Conservation (phyloP, 1,140 invertebrate species). For the Drosophila sp. region DNA sequence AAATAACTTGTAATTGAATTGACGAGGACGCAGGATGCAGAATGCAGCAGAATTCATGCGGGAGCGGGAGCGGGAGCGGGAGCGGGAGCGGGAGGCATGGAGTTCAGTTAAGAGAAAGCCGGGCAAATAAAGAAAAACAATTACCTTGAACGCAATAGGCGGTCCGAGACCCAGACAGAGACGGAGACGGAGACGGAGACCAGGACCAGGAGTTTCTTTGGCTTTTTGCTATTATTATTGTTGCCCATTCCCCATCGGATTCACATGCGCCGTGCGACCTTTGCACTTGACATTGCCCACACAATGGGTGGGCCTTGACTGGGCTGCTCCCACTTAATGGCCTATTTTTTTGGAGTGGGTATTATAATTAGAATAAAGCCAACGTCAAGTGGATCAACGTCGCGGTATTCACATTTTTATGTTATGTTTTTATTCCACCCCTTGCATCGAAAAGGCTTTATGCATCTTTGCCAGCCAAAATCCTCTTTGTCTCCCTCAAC, state of each 20-base stretch:
- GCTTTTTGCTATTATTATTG: neutral
- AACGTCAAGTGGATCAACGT: slow-evolving; percentile 60
- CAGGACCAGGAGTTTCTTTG: too few species aligned
- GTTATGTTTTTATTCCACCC: slow-evolving; percentile 26
- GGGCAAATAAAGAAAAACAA: slow-evolving; percentile 71
- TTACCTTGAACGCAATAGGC: slow-evolving; percentile 67
- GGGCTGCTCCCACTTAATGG: slow-evolving; percentile 13
- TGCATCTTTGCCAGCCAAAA: slow-evolving; percentile 16
- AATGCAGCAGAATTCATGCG: slow-evolving; percentile 27
- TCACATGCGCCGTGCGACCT: slow-evolving; percentile 46
- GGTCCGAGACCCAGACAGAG: slow-evolving; percentile 39
- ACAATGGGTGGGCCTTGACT: slow-evolving; percentile 48
- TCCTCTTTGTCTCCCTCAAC: neutral
- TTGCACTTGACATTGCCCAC: slow-evolving; percentile 74
- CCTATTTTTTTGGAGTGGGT: slow-evolving; percentile 43
- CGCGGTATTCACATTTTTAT: slow-evolving; percentile 13
- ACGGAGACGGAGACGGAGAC: slow-evolving; percentile 34
- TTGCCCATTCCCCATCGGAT: neutral
- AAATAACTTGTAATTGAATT: slow-evolving; percentile 78
- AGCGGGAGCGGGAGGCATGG: neutral
- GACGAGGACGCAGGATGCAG: slow-evolving; percentile 69
- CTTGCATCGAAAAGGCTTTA: slow-evolving; percentile 11
- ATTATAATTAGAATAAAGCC: slow-evolving; percentile 76
- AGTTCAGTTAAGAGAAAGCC: slow-evolving; percentile 1
- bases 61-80: neutral